Evolutionary conservation across 2,113 vertebrate species (phyloP).

Genomic region (Erinaceus europaeus): DNA sequence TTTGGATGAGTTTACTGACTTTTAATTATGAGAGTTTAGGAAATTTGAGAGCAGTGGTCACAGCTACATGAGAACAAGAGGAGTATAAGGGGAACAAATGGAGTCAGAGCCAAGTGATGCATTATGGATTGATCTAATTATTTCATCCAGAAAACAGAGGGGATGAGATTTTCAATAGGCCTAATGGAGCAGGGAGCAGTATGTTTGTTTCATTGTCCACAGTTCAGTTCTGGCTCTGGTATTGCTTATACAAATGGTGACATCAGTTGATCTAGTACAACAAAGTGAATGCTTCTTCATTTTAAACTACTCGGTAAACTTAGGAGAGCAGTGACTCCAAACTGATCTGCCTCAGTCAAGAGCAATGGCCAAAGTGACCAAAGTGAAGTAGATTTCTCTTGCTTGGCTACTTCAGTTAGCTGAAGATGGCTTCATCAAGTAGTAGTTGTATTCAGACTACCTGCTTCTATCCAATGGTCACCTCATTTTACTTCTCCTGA

Average conservation of each 20-base stretch:
- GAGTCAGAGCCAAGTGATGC: background rate
- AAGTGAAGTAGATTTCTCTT: background rate
- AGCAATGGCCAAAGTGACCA: background rate
- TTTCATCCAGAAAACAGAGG: background rate
- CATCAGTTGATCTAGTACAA: background rate
- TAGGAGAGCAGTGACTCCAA: background rate
- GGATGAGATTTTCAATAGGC: background rate
- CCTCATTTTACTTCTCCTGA: background rate
- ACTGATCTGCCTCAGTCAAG: background rate
- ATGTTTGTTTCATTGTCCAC: background rate
- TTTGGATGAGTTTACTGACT: background rate
- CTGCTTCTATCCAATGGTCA: background rate
- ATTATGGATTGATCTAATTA: background rate
- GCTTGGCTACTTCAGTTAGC: background rate
- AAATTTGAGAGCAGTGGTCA: background rate
- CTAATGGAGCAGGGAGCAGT: background rate
- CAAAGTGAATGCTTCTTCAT: background rate
- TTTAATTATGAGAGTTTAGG: background rate
- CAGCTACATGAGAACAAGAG: accelerated
- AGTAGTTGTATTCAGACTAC: background rate
- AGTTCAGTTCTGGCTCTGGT: background rate
- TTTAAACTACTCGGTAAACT: background rate
- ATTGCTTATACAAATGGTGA: background rate
- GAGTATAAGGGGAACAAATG: background rate
- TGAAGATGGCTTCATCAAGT: background rate